Base-by-base conservation (phyloP, 2,888 invertebrate genomes). In the Epistrophella euchroma region DNA sequence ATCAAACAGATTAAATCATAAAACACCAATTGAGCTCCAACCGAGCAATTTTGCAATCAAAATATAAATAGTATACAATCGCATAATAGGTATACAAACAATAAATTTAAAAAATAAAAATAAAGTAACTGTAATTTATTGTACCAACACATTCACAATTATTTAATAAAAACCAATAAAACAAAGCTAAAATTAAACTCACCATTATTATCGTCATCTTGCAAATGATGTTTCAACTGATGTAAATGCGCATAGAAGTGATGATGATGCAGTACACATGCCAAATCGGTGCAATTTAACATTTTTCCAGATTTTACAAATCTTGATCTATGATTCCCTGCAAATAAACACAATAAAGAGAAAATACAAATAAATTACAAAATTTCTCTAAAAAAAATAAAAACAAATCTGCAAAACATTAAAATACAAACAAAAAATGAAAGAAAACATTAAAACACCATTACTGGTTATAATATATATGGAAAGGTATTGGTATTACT, bases 231-330 rank as follows among this genome's bases (percentile, higher is more conserved):
- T 71, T 89, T 90, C 55, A 90, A 73, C 47, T 90, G 90, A 87
- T 90, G 90, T 62, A 90, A 87, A 88, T 90, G 90, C 13, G 90
- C 90, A 88, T 90, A 90, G 74, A 90, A 90, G 72, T 90, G 90
- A 88, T 90, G 90, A 88, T 90, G 90, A 88, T 90, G 90, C 55
- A 90, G 89, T 50, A 90, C 90, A 88, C 90, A 90, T 77, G 90
- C 90, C 84, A 90, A 87, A 79, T 90, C 90, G 22, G 90, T 90
- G 84, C 90, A 90, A 88, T 90, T 90, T 88, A 90, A 88, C 90
- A 90, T 90, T 86, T 85, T 88, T 72, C 60, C 76, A 78, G 68
- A 35, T 66, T 75, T 72, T 32, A 52, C 43, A 19, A 47, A 68
- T 47, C 10, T 22, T 68, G 52, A 19, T n/a, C 50, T 68, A 68